These are phyloP conservation scores for Drosophila obscura DNA, from an alignment of 1,140 invertebrate genomes.

Conservation along the genomic window DNA sequence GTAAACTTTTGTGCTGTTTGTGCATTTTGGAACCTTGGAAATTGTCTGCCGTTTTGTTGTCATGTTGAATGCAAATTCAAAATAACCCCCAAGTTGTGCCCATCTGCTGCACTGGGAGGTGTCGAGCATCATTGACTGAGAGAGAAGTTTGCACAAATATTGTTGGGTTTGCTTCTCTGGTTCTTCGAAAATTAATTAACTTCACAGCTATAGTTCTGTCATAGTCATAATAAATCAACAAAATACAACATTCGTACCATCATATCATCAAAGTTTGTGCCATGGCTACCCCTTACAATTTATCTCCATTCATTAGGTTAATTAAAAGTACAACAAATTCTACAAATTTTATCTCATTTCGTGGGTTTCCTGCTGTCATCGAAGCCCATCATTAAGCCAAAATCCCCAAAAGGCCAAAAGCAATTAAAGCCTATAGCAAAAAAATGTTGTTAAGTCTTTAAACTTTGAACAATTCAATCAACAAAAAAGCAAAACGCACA, in stretches of 20 bases:
- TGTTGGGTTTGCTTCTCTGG: constrained; percentile 11
- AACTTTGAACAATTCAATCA: constrained; percentile 73
- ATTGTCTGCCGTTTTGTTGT: constrained; percentile 26
- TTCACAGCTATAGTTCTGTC: constrained; percentile 11
- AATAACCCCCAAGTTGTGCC: background rate
- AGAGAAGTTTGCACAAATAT: constrained; percentile 27
- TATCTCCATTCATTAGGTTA: constrained; percentile 67
- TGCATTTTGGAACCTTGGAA: constrained; percentile 34
- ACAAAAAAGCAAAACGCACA: constrained; percentile 18
- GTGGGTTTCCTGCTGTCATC: constrained; percentile 65
- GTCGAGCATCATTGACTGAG: constrained; percentile 35
- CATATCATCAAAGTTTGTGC: constrained; percentile 32
- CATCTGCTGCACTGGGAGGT: constrained; percentile 27
- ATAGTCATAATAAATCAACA: constrained; percentile 41
- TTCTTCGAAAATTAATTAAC: constrained; percentile 45
- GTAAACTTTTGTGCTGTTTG: constrained; percentile 52
- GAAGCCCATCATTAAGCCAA: constrained; percentile 60
- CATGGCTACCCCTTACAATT: constrained; percentile 26
- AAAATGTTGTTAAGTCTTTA: constrained; percentile 32
- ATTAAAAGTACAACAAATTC: constrained; percentile 69
- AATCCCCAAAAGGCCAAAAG: constrained; percentile 36
- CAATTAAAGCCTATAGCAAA: constrained; percentile 56
- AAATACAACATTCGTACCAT: constrained; percentile 26
- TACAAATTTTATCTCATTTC: constrained; percentile 10
- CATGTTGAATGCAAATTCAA: constrained; percentile 42